Base-by-base conservation (phyloP, 2,113 vertebrate genomes). In the Suncus etruscus region DNA sequence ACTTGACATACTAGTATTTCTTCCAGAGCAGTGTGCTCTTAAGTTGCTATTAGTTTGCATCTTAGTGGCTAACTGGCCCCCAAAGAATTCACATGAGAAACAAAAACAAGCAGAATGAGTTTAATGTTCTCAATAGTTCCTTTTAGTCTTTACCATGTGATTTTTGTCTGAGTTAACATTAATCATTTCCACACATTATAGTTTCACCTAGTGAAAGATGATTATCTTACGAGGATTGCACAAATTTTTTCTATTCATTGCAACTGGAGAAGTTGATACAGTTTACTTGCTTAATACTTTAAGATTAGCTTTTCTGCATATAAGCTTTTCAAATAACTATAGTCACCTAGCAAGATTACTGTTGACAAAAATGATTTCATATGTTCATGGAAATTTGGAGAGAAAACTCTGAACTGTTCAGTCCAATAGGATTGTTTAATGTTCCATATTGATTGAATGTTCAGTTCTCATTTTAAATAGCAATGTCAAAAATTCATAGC, bases 371-470 rank as follows among this genome's bases (percentile, higher is more conserved):
- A 39, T 66, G 22, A 29, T 83, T 89, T 84, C 75, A 29, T 39
- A 45, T 86, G 72, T 68, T 89, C 86, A 48, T 50, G n/a, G 87
- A 92, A 91, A 84, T 80, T 24, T n/a, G 9, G 68, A 75, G 84
- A 74, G 50, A 90, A 80, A 50, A 6, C 54, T 32, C 15, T 61
- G 63, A 86, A 22, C 24, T 79, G 2, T 54, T 24, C 79, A 69
- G 1, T 68, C 85, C 50, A 77, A 0, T 58, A 54, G 24, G 73
- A 27, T 39, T 85, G 82, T 74, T 66, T 18, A 25, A 39, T 39
- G 39, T 66, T 31, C 48, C 70, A 22, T 18, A 16, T n/a, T 86
- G 69, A 65, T 83, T 45, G 29, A 81, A 29, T 66, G 15, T 73
- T 86, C 20, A 69, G 86, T 74, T 51, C 48, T 83, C 16, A 45